phyloP scores from a whole-genome alignment of 2,797 vertebrate genomes.

The Selene dorsalis region DNA sequence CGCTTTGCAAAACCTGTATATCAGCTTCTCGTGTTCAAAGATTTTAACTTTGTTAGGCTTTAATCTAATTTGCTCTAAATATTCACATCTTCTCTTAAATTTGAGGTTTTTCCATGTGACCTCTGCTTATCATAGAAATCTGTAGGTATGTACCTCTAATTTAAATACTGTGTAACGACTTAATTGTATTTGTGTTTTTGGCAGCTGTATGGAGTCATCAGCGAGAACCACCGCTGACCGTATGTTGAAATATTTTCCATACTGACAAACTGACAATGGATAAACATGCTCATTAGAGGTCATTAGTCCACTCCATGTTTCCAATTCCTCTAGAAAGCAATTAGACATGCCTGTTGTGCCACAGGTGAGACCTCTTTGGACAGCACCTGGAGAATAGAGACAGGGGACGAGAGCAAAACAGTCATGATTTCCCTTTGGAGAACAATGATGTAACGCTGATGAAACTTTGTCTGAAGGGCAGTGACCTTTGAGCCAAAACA shows the following conservation, averaged over 20 bases:
- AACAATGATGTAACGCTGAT: constrained; percentile 66
- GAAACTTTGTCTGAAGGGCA: constrained; percentile 38
- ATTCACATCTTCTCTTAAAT: background rate
- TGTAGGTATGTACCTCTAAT: background rate
- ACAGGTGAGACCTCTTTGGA: constrained; percentile 52
- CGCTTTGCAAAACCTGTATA: background rate
- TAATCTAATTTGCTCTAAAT: background rate
- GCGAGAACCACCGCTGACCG: background rate
- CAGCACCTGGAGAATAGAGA: constrained; percentile 61
- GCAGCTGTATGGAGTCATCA: background rate
- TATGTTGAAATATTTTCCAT: background rate
- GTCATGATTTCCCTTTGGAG: constrained; percentile 53
- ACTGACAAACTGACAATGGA: constrained; percentile 21
- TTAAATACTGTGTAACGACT: too few relatives aligned
- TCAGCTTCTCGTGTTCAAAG: background rate
- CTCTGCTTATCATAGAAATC: background rate
- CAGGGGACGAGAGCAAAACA: constrained; percentile 35
- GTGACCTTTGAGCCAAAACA: constrained; percentile 30
- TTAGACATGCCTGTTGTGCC: constrained; percentile 55
- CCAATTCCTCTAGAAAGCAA: constrained; percentile 65
- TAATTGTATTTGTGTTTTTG: background rate
- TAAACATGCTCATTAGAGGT: constrained; percentile 47
- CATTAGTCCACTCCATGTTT: constrained; percentile 57
- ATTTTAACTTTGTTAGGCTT: background rate
- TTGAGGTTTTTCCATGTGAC: background rate